A percentile compares a stretch with the other conserved stretches of the same genome.
Conservation (phyloP, 2,797 vertebrate genomes). For the Pteronotus mesoamericanus region DNA sequence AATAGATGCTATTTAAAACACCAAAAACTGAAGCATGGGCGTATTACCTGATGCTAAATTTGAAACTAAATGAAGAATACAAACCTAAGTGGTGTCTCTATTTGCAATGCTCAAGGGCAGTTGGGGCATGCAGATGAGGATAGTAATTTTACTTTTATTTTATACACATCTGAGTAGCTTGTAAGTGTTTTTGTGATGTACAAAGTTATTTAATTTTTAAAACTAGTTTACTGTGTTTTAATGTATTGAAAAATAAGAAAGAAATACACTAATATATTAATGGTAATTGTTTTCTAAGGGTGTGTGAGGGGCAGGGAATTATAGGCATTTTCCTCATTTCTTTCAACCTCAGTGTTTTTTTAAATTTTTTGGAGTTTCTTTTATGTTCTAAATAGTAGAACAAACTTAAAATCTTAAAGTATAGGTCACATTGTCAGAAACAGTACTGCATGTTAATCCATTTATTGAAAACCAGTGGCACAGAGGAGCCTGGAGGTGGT, state of each 20-base stretch:
- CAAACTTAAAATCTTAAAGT: conserved; percentile 19
- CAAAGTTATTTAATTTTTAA: conserved; percentile 19
- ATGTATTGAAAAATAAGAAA: not conserved
- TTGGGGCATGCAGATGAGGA: not conserved
- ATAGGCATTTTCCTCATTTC: not conserved
- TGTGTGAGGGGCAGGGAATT: not conserved
- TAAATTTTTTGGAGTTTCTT: conserved; percentile 35
- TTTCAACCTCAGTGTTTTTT: conserved; percentile 2
- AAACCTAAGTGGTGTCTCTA: not conserved
- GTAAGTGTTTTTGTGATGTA: not conserved
- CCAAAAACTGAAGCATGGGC: not conserved
- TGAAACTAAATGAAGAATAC: conserved; percentile 9
- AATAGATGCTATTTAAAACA: conserved; percentile 8
- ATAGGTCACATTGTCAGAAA: not conserved
- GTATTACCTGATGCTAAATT: conserved; percentile 18
- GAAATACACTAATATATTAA: not conserved
- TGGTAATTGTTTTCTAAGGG: not conserved
- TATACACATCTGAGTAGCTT: not conserved
- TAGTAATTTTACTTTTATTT: conserved; percentile 27
- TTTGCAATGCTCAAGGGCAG: not conserved
- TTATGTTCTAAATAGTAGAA: conserved; percentile 10
- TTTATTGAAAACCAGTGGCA: conserved; percentile 3
- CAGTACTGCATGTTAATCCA: not conserved
- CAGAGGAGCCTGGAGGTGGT: not conserved
- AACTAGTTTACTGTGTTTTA: conserved; percentile 3